Conservation (phyloP, 1,140 invertebrate species). For the Cecropterus lyciades region DNA sequence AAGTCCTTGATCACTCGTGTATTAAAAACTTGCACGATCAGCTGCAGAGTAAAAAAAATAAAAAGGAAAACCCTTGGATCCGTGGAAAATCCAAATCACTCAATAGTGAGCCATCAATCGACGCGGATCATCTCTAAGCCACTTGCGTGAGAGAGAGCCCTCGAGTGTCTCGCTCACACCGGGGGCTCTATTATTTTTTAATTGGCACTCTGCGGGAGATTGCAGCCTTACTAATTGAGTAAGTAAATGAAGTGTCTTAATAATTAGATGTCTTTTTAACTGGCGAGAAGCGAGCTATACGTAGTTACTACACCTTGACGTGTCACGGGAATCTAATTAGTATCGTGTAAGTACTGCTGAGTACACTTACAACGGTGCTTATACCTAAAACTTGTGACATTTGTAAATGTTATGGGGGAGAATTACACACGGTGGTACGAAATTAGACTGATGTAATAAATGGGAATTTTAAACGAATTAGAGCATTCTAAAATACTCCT, state of each 20-base stretch:
- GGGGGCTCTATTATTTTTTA: conserved; percentile 78
- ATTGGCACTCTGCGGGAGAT: conserved; percentile 75
- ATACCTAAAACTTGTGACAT: conserved; percentile 33
- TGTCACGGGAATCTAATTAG: conserved; percentile 32
- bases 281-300: conserved; percentile 48
- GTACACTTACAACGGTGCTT: conserved; percentile 25
- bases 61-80: conserved; percentile 24
- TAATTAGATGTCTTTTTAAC: conserved; percentile 79
- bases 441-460: conserved; percentile 27
- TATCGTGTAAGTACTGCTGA: conserved; percentile 34
- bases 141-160: conserved; percentile 61
- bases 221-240: conserved; percentile 79
- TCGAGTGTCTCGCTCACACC: conserved; percentile 68
- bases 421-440: conserved; percentile 13
- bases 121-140: conserved; percentile 67
- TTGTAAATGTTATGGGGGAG: conserved; percentile 30
- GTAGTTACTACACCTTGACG: conserved; percentile 29
- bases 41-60: conserved; percentile 17
- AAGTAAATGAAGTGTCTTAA: conserved; percentile 82
- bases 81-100: conserved; percentile 56
- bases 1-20: conserved; percentile 7
- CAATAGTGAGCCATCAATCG: conserved; percentile 66
- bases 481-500: neutral
- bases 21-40: conserved; percentile 32
- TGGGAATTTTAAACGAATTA: conserved; percentile 1